Evolutionary conservation across 2,113 vertebrate genomes (phyloP), one percentile per base, ranked within the genome.

Genomic region (Micronycteris hirsuta): DNA sequence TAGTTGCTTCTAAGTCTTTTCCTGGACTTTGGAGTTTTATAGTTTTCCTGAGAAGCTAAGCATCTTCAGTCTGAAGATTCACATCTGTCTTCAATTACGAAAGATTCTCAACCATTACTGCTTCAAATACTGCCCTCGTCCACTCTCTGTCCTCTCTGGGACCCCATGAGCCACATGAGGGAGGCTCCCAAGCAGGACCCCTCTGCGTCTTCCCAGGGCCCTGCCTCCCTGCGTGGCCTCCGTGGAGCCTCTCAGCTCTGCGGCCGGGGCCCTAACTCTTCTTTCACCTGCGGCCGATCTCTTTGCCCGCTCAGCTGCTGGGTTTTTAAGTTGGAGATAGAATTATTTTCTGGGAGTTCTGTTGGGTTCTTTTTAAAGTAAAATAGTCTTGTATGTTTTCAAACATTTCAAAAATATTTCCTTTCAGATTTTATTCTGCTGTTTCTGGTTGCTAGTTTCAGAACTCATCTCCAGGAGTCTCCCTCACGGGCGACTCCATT

Each of bases 1-100:
- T 63, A 43, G 54, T 43, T 92, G 47, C 11, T 95, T 96, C 86
- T 22, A 86, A 74, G 74, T 83, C 20, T 94, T 86, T 88, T 61
- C 73, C 36, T 88, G 88, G 36, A 76, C 43, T 85, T 95, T 36
- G 68, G 45, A 65, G 7, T 87, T 71, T 20, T 56, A 33, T 65
- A 12, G 16, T 67, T 91, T 95, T 93, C 26, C 20, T 61, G 15
- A 61, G 80, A 58, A 41, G 33, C 47, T n/a, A 12, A 14, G 12
- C 56, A 17, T 52, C 56, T 73, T 85, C 38, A 22, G 0, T 33
- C 52, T 78, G 36, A 87, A 86, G 38, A 43, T n/a, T 20, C 12
- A 45, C 8, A 20, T 19, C 17, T 76, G 76, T n/a, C 41, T 70
- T 76, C 45, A 38, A 7, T 70, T 41, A 7, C 33, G 22, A 74